phyloP scores from a whole-genome alignment of 2,797 vertebrate genomes.

The Melanotaenia nigrans region DNA sequence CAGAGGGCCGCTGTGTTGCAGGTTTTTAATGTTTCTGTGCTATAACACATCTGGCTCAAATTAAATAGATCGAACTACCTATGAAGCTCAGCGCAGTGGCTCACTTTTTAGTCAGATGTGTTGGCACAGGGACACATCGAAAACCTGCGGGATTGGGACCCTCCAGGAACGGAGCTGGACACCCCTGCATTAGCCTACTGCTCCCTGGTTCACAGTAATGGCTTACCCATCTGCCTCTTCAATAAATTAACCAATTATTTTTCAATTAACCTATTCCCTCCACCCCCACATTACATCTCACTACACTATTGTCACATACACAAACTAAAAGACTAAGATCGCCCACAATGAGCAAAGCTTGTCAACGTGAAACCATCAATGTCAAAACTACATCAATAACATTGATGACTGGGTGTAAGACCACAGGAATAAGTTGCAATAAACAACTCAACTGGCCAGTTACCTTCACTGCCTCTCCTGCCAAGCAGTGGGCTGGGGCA shows the following conservation, averaged over 20 bases:
- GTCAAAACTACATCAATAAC: constrained; percentile 24
- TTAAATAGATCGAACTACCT: too few relatives aligned
- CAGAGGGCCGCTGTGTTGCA: too few relatives aligned
- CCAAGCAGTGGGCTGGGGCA: constrained; percentile 55
- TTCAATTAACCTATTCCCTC: neutral
- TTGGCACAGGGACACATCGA: too few relatives aligned
- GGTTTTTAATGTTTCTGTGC: too few relatives aligned
- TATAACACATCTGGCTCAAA: too few relatives aligned
- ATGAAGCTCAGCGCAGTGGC: too few relatives aligned
- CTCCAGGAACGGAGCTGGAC: too few relatives aligned
- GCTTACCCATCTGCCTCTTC: neutral
- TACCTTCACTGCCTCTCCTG: constrained; percentile 77
- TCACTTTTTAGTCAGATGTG: too few relatives aligned
- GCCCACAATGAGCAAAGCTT: neutral
- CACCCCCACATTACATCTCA: constrained; percentile 22
- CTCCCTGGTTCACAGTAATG: constrained; percentile 6
- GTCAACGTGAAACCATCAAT: constrained; percentile 51
- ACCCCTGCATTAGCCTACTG: neutral
- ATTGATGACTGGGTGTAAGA: constrained; percentile 47
- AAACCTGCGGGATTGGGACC: too few relatives aligned
- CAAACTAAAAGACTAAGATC: neutral
- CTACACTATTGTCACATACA: constrained; percentile 1
- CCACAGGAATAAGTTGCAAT: constrained; percentile 34
- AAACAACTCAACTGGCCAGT: constrained; percentile 29
- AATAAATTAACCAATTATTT: constrained; percentile 1